Conservation (phyloP, 2,797 vertebrate species). For the Phrynocephalus vlangalii region DNA sequence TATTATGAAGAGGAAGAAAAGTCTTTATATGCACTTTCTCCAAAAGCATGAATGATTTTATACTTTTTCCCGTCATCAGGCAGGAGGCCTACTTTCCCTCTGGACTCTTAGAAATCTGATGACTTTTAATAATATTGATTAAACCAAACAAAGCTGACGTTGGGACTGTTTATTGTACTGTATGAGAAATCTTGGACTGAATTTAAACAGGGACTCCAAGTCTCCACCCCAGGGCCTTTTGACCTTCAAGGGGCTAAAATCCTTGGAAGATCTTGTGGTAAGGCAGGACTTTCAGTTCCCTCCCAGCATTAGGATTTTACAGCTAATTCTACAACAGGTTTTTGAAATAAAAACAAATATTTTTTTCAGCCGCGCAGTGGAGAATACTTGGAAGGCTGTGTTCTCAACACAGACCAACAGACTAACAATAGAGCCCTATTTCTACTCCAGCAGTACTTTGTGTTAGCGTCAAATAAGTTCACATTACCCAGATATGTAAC, state of each 20-base stretch:
- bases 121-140: neutral
- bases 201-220: neutral
- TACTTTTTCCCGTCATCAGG: neutral
- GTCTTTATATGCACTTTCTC: neutral
- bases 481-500: neutral
- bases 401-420: no score
- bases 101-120: neutral
- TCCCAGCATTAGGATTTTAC: neutral
- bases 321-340: neutral
- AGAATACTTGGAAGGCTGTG: neutral
- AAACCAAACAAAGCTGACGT: neutral
- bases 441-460: neutral
- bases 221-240: neutral
- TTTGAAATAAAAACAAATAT: constrained; percentile 2
- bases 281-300: neutral
- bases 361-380: neutral
- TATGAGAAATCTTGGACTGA: neutral
- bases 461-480: neutral
- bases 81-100: neutral
- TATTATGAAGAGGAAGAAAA: neutral
- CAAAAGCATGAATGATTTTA: neutral
- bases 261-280: neutral
- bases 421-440: neutral
- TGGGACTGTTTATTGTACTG: neutral
- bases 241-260: neutral